Evolutionary conservation across 2,113 vertebrate species (phyloP), one percentile per base, ranked within the genome.

Genomic region (Xiphophorus hellerii): DNA sequence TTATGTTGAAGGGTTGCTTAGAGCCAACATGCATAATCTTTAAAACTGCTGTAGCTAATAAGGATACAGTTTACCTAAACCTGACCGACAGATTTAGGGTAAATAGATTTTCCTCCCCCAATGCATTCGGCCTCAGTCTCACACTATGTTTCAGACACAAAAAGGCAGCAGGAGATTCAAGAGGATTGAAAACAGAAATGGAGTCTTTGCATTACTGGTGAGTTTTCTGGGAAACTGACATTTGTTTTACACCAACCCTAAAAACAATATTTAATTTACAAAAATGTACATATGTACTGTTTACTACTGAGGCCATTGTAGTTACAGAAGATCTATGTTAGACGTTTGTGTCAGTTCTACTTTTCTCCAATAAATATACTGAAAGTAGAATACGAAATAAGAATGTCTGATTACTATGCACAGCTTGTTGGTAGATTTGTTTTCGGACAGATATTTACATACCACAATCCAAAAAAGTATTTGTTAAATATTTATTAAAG

Each of bases 111-210:
- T 85, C 54, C 31, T 81, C 77, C 73, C 31, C 65, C 4, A 14
- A 1, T 88, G 83, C 84, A 64, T 82, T 88, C 87, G 88, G 92
- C 90, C 80, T 95, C 89, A 93, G 92, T 93, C 66, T 94, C 85
- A 66, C 88, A 75, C 89, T 95, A 86, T 94, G 86, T 95, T 96
- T 89, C 95, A 96, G 95, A 96, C 95, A 90, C 95, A 96, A 92
- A 96, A 96, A 93, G 95, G 95, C 60, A 96, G 95, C 93, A 94
- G 93, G 92, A 92, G 95, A 85, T 96, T 96, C 94, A 96, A 95
- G 94, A 95, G 95, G 94, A 95, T 96, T 93, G 95, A 96, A 86
- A 95, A 95, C 94, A 95, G 94, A 94, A 96, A 96, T 25, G 95
- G 95, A 94, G 94, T 96, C 91, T 96, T 96, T 95, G 94, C 94